Base-by-base conservation (phyloP, 2,797 vertebrate species). In the Synaphobranchus kaupii region DNA sequence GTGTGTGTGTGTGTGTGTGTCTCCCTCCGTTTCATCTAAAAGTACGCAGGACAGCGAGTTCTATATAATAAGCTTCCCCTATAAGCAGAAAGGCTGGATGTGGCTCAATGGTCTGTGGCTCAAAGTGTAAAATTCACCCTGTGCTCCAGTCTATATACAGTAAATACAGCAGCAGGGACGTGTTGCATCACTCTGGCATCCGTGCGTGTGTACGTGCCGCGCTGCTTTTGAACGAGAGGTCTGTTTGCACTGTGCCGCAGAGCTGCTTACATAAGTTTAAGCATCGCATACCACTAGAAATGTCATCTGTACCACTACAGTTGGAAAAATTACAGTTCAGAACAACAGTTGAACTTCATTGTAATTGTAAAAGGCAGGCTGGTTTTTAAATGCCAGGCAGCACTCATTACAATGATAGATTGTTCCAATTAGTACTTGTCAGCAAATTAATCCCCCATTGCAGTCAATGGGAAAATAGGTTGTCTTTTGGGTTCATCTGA, bases 21-120 rank as follows among this genome's bases (percentile, higher is more conserved):
- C 85, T 84, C 78, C 86, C 80, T 50, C n/a, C 85, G 86, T 50
- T 50, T 58, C 87, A 39, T 76, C 81, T 25, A 66, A 84, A 87
- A 39, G 52, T 56, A 34, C 20, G 83, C 83, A 8, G 47, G 47
- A 81, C 47, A n/a, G 6, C 39, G 31, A 84, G 50, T 68, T 22
- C 80, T 73, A 66, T 85, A 83, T 81, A 0, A 87, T 80, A 88
- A 63, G 47, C 89, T 85, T 83, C 25, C 4, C 7, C 50, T 25
- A 58, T 66, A 66, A 48, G 44, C 44, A 66, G 86, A 82, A 2
- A 6, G 56, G 76, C 76, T 48, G 25, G 63, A 25, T 4, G 7
- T 25, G 12, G 63, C 63, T 73, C 15, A n/a, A 1, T 13, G 28
- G 87, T 44, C 78, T 86, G 78, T 86, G n/a, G n/a, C 22, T 73